Evolutionary conservation across 1,140 invertebrate genomes (phyloP), one percentile per base, ranked within the genome.

Genomic region (Diorhabda carinulata): DNA sequence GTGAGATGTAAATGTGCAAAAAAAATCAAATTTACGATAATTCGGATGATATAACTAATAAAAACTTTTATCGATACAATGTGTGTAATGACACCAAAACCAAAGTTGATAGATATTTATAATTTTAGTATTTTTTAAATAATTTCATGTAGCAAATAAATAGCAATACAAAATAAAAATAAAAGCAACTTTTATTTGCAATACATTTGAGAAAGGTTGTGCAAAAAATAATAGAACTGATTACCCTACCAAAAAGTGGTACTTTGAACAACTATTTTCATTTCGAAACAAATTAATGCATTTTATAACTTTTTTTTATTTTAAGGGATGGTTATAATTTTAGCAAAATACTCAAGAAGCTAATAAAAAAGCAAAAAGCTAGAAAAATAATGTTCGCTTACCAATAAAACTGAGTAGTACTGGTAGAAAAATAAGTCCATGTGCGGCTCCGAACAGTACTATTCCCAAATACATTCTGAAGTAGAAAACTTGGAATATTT

Each of bases 391-490:
- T 57, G 65, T 42, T 64, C 72, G 86, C 91, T 92, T 85, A 97
- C 96, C 96, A 79, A 96, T 91, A 86, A 97, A 97, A 84, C 94
- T 97, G 64, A 99, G 88, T 76, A 99, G 85, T 52, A 99, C 96
- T 57, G 97, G 97, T 73, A 99, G 84, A 85, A 99, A 98, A 75
- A 99, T 90, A 60, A 99, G 87, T 43, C 97, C 97, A 83, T 98
- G 97, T 3, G 92, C 88, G n/a, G 96, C 96, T 56, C 97, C 97
- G 81, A 97, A 93, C 57, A 98, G 73, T 45, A 99, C 96, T 76
- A 99, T 98, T 62, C 94, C 93, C 76, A 98, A 83, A 82, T 98
- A 99, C 97, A 99, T 99, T 73, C 96, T 88, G 85, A 98, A 99
- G 86, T 98, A 98, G 82, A 97, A 99, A 76, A 98, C 92, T 86